Evolutionary conservation across 2,113 vertebrate genomes (phyloP).

Genomic region (Echinops telfairi): DNA sequence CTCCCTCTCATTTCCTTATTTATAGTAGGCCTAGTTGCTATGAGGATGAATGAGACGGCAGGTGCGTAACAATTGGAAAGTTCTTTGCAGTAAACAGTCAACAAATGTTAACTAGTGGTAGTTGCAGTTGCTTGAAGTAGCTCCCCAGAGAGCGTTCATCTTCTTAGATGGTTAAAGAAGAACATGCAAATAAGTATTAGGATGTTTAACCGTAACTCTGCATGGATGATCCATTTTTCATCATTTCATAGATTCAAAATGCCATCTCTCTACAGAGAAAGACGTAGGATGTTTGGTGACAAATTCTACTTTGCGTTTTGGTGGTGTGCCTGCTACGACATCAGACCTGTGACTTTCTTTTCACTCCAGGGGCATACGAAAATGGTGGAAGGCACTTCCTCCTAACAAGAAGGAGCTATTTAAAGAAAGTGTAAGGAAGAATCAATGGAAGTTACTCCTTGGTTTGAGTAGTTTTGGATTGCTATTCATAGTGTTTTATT

Average conservation of each 20-base stretch:
- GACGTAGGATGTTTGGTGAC: background rate
- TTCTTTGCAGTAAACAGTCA: background rate
- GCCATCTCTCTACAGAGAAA: background rate
- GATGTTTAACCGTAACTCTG: background rate
- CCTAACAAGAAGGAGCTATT: constrained; percentile 91
- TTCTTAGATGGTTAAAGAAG: constrained; percentile 38
- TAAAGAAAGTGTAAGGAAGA: constrained; percentile 89
- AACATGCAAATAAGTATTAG: constrained; percentile 41
- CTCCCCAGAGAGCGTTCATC: background rate
- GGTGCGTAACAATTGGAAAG: background rate
- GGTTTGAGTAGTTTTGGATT: constrained; percentile 86
- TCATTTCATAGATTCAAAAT: constrained; percentile 43
- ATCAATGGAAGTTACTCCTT: constrained; percentile 91
- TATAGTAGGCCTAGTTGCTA: background rate
- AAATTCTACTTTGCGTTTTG: constrained; percentile 14
- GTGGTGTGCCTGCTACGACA: background rate
- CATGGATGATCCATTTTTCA: constrained; percentile 27
- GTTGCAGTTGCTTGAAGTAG: background rate
- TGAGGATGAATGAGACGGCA: constrained; percentile 37
- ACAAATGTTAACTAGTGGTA: constrained; percentile 1
- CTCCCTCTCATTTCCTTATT: background rate
- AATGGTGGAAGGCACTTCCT: constrained; percentile 96
- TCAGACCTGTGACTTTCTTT: constrained; percentile 62
- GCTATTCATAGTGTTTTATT: constrained; percentile 90
- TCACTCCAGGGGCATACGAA: constrained; percentile 93